Base-by-base conservation (phyloP, 2,797 vertebrate genomes). In the Lacerta bilineata region DNA sequence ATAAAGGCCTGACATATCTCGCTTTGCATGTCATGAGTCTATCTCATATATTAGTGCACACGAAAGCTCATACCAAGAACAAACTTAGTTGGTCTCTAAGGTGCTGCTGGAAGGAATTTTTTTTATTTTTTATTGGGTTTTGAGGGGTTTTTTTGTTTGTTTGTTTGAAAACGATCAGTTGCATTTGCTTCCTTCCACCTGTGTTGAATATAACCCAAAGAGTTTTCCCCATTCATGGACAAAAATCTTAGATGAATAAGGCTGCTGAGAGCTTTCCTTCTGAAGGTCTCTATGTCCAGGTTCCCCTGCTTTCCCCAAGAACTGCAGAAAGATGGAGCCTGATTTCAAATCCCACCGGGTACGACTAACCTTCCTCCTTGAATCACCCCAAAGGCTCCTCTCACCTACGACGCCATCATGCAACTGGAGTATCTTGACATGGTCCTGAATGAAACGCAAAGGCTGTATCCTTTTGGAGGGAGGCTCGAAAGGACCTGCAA, bases 371-470 rank as follows among this genome's bases (percentile, higher is more conserved):
- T 13, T 76, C 41, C 69, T 0, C 87, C 43, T 89, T 89, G 68
- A 66, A 20, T 90, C 72, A 23, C 15, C 5, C n/a, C 13, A 20
- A 78, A 96, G 96, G 87, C 89, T 43, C 83, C 83, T 50, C 90
- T 87, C 20, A 97, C 94, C 0, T 96, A 96, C 1, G 94, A 97
- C 5, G 69, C n/a, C 10, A 20, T 97, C 84, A 25, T 87, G 46
- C 90, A 95, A 75, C 93, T 97, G 94, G 95, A 96, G 29, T 97
- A 96, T 71, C 83, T 97, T 25, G 95, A 97, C 68, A 96, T 96
- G 96, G 95, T 96, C 11, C 25, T 97, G 75, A 94, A 90, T 18
- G 96, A 97, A 81, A 81, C 59, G 4, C 88, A 96, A 23, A 85
- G 96, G 68, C 29, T 97, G 11, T 96, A 87, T 25, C 95, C 96